A percentile compares a stretch with the other conserved stretches of the same genome.
Conservation (phyloP, 2,888 invertebrate genomes). For the Gibbula magus region DNA sequence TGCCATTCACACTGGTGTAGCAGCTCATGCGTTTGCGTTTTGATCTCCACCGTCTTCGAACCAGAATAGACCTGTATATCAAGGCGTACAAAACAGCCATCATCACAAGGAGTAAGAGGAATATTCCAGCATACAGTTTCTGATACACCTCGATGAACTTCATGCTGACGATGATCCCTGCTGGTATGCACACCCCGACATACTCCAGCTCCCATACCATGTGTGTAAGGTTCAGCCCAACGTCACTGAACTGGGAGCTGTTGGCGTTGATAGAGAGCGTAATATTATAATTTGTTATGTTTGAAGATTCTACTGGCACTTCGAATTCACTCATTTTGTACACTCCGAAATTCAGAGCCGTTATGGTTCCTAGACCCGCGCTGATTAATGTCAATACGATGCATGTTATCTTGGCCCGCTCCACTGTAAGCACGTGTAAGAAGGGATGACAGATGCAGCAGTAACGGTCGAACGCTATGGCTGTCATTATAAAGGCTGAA, state of each 20-base stretch:
- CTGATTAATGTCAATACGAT: conserved; percentile 47
- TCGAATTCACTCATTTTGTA: conserved; percentile 23
- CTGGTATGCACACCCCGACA: conserved; percentile 43
- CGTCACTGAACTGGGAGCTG: not conserved
- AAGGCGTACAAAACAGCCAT: conserved; percentile 68
- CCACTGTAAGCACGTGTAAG: conserved; percentile 59
- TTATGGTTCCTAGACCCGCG: conserved; percentile 52
- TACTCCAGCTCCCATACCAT: not conserved
- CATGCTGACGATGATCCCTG: conserved; percentile 47
- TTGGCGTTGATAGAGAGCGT: not conserved
- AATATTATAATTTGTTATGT: not conserved
- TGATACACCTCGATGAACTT: conserved; percentile 51
- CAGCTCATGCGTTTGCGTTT: conserved; percentile 61
- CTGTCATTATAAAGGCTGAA: conserved; percentile 71
- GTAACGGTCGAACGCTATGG: conserved; percentile 68
- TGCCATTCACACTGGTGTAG: conserved; percentile 48
- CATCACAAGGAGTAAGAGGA: conserved; percentile 62
- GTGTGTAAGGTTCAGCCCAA: not conserved
- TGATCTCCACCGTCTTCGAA: conserved; percentile 55
- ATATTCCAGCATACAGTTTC: conserved; percentile 62
- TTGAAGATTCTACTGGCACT: not conserved
- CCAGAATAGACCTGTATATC: conserved; percentile 57
- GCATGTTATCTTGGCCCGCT: conserved; percentile 54
- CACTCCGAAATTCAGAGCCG: conserved; percentile 52
- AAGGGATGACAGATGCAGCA: conserved; percentile 72